Base-by-base conservation (phyloP, 2,797 vertebrate genomes). In the Adelosebastes latens region DNA sequence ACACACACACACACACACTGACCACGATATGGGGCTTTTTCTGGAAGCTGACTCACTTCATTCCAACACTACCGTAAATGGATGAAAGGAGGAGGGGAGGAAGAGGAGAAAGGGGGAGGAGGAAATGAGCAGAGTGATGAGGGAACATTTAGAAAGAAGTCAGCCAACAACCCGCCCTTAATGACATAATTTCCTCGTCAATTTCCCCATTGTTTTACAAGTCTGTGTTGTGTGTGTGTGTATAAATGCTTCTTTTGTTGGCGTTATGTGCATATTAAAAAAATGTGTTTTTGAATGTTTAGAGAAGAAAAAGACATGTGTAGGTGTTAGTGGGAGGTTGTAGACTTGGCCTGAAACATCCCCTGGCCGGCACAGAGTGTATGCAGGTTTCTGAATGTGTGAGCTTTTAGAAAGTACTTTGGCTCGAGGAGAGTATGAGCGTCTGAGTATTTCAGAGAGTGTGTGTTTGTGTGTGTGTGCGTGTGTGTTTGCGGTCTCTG, bases 171-270 rank as follows among this genome's bases (percentile, higher is more conserved):
- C 92, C 92, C 94, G 89, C 90, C 95, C 94, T 31, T 78, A 73
- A 82, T 94, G 88, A 90, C 94, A 92, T 93, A 91, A 95, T 88
- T 95, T 94, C 92, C 85, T 77, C 73, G 61, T 89, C 64, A 81
- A 72, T 77, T 80, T 67, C 34, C 16, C 82, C 83, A 93, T 92
- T 92, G 91, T 95, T 92, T 86, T 75, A 56, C 55, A 79, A 64
- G 55, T 77, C 39, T 77, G 42, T 62, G 11, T 56, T 75, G 63
- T 55, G 7, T 61, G 70, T 56, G 13, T 75, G 62, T 32, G 16
- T 71, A 55, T 55, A 64, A 46, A 52, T 22, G 22, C 25, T 63
- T 13, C 22, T 34, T 61, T 72, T 46, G 32, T 49, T 68, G 13
- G 6, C n/a, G 62, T 29, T 46, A 16, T 72, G 49, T 62, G 14